A percentile compares a stretch with the other conserved stretches of the same genome.
Evolutionary conservation across 2,113 vertebrate species (phyloP).

Genomic region (Onychostoma macrolepis): DNA sequence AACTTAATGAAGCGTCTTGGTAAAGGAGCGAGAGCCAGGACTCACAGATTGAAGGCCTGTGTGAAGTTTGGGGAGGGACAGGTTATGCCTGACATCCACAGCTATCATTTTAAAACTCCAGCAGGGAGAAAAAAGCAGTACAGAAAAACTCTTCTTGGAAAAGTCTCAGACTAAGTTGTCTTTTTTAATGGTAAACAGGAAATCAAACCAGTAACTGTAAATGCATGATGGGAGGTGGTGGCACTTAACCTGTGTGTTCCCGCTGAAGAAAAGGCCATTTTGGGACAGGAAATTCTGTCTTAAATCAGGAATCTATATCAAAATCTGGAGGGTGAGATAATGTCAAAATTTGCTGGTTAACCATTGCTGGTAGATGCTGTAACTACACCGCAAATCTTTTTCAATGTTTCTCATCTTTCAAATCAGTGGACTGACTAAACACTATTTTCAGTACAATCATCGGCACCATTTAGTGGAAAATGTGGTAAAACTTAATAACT

Average conservation of each 20-base stretch:
- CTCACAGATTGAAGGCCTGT: conserved; percentile 29
- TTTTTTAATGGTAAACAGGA: conserved; percentile 3
- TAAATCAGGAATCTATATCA: background rate
- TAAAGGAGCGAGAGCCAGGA: conserved; percentile 38
- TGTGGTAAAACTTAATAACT: background rate
- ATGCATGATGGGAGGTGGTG: background rate
- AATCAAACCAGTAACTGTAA: background rate
- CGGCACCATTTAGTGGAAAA: background rate
- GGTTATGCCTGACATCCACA: conserved; percentile 45
- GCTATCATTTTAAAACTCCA: conserved; percentile 34
- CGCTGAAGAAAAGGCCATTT: background rate
- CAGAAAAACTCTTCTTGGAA: background rate
- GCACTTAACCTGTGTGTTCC: background rate
- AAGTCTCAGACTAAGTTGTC: background rate
- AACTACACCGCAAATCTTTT: background rate
- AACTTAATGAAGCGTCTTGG: conserved; percentile 54
- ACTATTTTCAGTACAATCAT: background rate
- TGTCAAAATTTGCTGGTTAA: background rate
- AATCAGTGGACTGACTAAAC: background rate
- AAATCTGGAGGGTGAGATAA: background rate
- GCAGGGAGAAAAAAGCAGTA: background rate
- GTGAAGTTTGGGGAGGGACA: conserved; percentile 43
- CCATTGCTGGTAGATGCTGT: background rate
- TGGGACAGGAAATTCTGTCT: background rate
- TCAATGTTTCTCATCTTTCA: background rate